Conservation (phyloP, 2,113 vertebrate species). For the Oenanthe oenanthe region DNA sequence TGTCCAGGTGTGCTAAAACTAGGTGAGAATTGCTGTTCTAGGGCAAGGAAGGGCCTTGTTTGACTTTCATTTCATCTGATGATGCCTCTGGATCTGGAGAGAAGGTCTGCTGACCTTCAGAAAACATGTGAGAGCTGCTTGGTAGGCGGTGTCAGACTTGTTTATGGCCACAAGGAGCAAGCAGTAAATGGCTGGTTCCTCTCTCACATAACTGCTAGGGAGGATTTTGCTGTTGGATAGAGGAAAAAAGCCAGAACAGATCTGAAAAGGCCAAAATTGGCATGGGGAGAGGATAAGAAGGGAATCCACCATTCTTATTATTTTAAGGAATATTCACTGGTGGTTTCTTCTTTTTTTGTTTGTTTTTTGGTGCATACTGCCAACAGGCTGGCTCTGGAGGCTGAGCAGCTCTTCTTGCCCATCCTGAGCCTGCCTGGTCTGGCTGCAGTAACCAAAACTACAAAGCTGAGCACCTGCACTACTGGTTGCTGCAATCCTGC, state of each 20-base stretch:
- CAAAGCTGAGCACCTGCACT: background rate
- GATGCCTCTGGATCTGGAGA: background rate
- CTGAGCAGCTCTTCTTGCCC: background rate
- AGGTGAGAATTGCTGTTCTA: background rate
- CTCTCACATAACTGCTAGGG: background rate
- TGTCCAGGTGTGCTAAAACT: background rate
- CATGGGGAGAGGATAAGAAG: background rate
- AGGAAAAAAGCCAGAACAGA: background rate
- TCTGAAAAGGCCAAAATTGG: background rate
- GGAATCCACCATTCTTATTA: background rate
- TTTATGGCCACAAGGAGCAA: background rate
- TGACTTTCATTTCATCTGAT: background rate
- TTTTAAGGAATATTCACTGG: background rate
- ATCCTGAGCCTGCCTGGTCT: background rate
- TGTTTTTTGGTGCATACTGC: background rate
- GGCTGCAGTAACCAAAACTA: background rate
- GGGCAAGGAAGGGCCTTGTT: background rate
- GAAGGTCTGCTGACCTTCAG: background rate
- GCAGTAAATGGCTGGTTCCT: background rate
- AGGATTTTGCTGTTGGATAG: background rate
- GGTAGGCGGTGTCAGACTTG: background rate
- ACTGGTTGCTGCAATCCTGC: background rate
- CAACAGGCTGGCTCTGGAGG: background rate
- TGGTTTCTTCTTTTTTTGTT: no score
- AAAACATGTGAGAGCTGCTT: background rate